phyloP scores from a whole-genome alignment of 2,113 vertebrate species.

The Indicator indicator region DNA sequence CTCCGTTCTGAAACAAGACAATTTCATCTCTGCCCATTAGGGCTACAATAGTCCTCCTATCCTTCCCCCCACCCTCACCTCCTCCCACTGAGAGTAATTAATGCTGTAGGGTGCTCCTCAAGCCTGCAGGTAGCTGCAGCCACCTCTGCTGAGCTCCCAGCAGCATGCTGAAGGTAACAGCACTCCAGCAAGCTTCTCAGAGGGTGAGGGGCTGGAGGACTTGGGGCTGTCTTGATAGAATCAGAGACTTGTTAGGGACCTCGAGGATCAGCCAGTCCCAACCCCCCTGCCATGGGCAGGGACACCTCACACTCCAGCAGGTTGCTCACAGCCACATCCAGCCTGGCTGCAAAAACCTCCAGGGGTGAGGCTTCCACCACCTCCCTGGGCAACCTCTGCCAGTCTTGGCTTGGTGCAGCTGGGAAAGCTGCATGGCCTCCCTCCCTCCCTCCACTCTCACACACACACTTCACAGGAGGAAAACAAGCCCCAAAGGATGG shows the following conservation, averaged over 20 bases:
- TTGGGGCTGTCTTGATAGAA: neutral
- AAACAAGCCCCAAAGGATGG: neutral
- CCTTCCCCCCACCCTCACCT: neutral
- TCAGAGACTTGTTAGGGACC: too few species aligned
- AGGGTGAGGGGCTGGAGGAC: neutral
- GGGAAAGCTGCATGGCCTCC: neutral
- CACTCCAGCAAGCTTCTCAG: neutral
- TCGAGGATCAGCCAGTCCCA: too few species aligned
- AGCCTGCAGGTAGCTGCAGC: slow-evolving; percentile 16
- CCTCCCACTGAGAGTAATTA: slow-evolving; percentile 25
- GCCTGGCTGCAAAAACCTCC: too few species aligned
- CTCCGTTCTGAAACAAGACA: slow-evolving; percentile 21
- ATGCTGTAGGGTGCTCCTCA: neutral
- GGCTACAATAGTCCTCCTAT: neutral
- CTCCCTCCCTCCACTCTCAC: too few species aligned
- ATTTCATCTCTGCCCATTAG: slow-evolving; percentile 46
- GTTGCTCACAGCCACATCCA: too few species aligned
- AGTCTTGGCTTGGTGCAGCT: neutral
- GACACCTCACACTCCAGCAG: too few species aligned
- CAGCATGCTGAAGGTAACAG: neutral
- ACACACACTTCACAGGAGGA: too few species aligned
- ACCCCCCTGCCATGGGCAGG: too few species aligned
- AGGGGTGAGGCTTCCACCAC: too few species aligned
- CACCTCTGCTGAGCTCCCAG: neutral
- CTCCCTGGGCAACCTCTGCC: too few species aligned